Base-by-base conservation (phyloP, 2,797 vertebrate species). In the Bradypus variegatus region DNA sequence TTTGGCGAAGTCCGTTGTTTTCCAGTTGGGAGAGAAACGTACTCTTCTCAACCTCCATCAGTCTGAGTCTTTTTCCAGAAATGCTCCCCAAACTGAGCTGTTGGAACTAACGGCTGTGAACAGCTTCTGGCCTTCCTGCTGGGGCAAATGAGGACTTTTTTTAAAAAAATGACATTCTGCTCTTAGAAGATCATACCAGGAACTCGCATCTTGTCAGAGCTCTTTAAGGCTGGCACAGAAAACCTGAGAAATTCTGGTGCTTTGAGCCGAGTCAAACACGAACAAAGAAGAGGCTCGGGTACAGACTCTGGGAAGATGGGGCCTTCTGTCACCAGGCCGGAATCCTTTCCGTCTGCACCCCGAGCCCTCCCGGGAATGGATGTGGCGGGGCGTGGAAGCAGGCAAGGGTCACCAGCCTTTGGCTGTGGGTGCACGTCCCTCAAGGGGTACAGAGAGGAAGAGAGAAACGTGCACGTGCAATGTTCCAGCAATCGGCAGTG, bases 1-100 rank as follows among this genome's bases (percentile, higher is more conserved):
- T 55, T 86, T 77, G 84, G 85, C 65, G 81, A 89, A 91, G 41
- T 41, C 29, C 73, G 6, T 82, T 76, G 58, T 84, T 88, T 92
- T 89, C 67, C 73, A 53, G 36, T 86, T 21, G 29, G 33, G 12
- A 25, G 65, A 64, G 48, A 7, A 8, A 36, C 58, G 41, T 75
- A 38, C 33, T 67, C 60, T 84, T 55, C 58, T 48, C 69, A 21
- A 36, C 33, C 31, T 23, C 83, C 13, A 38, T 27, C 25, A 45
- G 79, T 77, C 10, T 23, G 1, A 1, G 0, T 72, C 33, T 83
- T 86, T 93, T 60, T 36, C 73, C 83, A 41, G 15, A 38, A 19
- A 60, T 53, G 21, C 53, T 36, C 73, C 83, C 41, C 15, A 31
- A 19, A 60, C 53, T 16, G 14, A 73, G 5, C 45, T 88, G 64